phyloP scores from a whole-genome alignment of 2,113 vertebrate species.

The Lathamus discolor region DNA sequence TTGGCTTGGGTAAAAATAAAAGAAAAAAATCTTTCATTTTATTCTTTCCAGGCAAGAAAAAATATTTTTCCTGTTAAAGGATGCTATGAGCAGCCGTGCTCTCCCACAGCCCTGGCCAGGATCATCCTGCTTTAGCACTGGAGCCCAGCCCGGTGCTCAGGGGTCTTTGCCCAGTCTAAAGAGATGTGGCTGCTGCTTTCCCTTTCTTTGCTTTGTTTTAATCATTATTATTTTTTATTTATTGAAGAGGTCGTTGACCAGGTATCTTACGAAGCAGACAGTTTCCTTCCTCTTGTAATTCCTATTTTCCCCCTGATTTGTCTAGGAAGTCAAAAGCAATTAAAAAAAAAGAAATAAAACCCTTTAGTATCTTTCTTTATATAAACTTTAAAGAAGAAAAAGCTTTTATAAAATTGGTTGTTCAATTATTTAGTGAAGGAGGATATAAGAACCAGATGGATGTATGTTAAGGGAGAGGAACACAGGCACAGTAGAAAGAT shows the following conservation, averaged over 20 bases:
- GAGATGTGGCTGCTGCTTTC: not conserved
- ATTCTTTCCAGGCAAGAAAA: not conserved
- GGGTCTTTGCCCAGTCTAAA: not conserved
- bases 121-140: not conserved
- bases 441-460: not conserved
- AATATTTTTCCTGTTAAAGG: not conserved
- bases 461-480: not conserved
- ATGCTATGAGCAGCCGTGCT: accelerated
- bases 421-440: not conserved
- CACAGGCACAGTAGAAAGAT: not conserved
- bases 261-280: not conserved
- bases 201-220: not conserved
- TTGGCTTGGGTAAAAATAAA: not conserved
- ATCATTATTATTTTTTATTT: not conserved
- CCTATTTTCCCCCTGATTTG: not conserved
- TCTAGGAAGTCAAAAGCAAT: not conserved
- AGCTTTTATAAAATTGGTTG: not conserved
- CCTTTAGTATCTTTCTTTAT: not conserved
- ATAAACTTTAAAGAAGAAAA: not conserved
- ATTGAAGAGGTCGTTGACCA: not conserved
- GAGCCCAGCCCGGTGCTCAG: not conserved
- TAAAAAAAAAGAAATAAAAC: not conserved
- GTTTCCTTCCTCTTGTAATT: not conserved
- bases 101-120: not conserved
- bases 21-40: not conserved